Conservation (phyloP, 2,888 invertebrate species). For the Meiosimyza decipiens region DNA sequence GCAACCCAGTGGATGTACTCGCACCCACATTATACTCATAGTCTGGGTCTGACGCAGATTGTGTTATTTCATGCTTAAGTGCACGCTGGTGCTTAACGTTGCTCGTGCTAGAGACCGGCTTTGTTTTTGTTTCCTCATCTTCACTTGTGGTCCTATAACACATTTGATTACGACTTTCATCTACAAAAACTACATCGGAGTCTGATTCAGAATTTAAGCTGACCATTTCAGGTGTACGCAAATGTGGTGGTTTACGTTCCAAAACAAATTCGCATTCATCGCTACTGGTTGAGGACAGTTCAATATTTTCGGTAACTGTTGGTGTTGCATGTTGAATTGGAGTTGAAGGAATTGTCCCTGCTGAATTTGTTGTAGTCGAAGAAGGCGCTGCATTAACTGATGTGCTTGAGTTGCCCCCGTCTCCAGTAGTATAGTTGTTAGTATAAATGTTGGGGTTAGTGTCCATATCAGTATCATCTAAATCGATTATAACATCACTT, state of each 20-base stretch:
- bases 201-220: constrained; percentile 64
- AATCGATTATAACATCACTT: constrained; percentile 54
- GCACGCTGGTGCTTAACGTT: constrained; percentile 8
- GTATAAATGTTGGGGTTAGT: constrained; percentile 17
- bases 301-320: constrained; percentile 58
- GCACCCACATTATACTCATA: constrained; percentile 58
- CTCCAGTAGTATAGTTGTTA: neutral
- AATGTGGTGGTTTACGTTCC: constrained; percentile 65
- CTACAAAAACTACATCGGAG: constrained; percentile 65
- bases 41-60: constrained; percentile 5
- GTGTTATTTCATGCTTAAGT: neutral
- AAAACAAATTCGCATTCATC: constrained; percentile 66
- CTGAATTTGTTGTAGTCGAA: constrained; percentile 43
- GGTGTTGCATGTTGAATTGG: constrained; percentile 25
- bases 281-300: constrained; percentile 58
- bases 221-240: constrained; percentile 66
- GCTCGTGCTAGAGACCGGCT: constrained; percentile 12
- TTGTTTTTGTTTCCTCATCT: constrained; percentile 39
- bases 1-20: constrained; percentile 57
- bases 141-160: constrained; percentile 41
- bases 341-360: neutral
- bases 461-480: constrained; percentile 53
- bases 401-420: constrained; percentile 44
- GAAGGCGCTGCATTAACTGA: constrained; percentile 32
- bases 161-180: constrained; percentile 39